Conservation (phyloP, 2,113 vertebrate genomes). For the Lepus timidus region DNA sequence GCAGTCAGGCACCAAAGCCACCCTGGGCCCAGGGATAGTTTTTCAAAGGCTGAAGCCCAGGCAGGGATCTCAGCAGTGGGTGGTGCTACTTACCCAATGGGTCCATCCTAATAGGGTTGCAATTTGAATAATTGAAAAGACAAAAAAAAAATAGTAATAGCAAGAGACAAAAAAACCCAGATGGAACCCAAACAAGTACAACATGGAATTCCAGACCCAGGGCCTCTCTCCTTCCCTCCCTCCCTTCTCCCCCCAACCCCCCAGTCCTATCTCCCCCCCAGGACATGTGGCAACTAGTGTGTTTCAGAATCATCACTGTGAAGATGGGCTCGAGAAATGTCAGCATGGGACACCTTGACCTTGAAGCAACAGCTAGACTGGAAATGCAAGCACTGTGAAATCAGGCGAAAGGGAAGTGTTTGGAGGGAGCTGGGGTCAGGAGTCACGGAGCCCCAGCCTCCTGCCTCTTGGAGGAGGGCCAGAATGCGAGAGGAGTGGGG, state of each 20-base stretch:
- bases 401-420: background rate
- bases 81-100: constrained; percentile 86
- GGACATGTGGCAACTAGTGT: background rate
- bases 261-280: background rate
- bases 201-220: background rate
- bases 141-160: constrained; percentile 61
- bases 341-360: background rate
- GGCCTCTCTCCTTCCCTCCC: background rate
- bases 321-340: background rate
- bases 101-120: constrained; percentile 84
- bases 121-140: constrained; percentile 82
- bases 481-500: background rate
- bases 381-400: background rate
- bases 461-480: background rate
- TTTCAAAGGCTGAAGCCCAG: constrained; percentile 64
- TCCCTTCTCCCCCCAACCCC: background rate
- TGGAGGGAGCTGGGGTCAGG: fast-evolving
- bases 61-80: constrained; percentile 63
- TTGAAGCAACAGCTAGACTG: background rate
- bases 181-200: background rate
- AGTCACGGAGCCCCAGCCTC: fast-evolving
- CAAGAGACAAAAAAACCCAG: constrained; percentile 37
- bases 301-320: background rate
- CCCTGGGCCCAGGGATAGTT: background rate
- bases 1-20: constrained; percentile 60